Percentiles rank a stretch among this genome's conserved stretches.
Conservation (phyloP, 1,140 invertebrate genomes). For the Neomicropteryx cornuta region DNA sequence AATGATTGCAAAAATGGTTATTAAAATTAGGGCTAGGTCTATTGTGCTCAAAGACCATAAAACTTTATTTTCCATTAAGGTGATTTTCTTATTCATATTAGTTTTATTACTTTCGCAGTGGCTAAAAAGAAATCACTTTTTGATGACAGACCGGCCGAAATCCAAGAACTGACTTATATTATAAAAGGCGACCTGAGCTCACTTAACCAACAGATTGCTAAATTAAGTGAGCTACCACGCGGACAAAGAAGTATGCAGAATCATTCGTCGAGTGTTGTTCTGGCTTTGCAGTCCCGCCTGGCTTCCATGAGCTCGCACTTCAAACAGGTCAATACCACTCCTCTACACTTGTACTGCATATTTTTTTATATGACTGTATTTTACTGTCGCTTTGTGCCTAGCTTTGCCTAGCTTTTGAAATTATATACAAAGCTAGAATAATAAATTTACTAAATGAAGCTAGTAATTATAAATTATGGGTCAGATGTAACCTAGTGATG, state of each 20-base stretch:
- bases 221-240: conserved; percentile 67
- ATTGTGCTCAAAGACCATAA: not conserved
- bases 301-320: conserved; percentile 96
- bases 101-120: conserved; percentile 52
- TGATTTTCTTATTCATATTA: not conserved
- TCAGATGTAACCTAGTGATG: too few species aligned
- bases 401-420: too few species aligned
- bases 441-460: too few species aligned
- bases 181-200: conserved; percentile 94
- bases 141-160: conserved; percentile 90
- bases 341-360: too few species aligned
- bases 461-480: too few species aligned
- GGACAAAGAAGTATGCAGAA: conserved; percentile 75
- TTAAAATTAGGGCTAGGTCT: not conserved
- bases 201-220: conserved; percentile 93
- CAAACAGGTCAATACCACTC: conserved; percentile 51
- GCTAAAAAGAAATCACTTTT: conserved; percentile 96
- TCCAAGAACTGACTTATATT: conserved; percentile 95
- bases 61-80: not conserved
- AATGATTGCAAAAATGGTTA: not conserved
- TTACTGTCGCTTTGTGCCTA: too few species aligned
- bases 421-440: too few species aligned
- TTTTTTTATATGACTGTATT: too few species aligned
- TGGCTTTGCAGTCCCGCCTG: conserved; percentile 88
- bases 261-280: conserved; percentile 92